Evolutionary conservation across 2,113 vertebrate genomes (phyloP).

Genomic region (Antechinus stuartii): DNA sequence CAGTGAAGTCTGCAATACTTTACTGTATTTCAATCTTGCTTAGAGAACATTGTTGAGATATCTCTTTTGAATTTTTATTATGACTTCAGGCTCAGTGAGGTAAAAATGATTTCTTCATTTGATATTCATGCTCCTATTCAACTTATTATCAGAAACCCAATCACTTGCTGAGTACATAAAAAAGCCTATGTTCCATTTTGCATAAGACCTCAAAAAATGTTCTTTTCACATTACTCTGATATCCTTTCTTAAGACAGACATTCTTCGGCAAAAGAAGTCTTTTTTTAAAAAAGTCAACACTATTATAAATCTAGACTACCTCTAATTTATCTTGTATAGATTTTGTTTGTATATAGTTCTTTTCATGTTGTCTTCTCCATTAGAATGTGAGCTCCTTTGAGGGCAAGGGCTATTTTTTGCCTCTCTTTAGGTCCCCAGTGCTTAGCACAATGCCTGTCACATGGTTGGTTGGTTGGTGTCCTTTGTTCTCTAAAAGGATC

Average conservation of each 20-base stretch:
- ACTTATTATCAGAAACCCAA: neutral
- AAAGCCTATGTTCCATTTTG: neutral
- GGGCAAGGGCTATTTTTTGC: neutral
- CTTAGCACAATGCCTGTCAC: neutral
- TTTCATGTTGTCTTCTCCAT: neutral
- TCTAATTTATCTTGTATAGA: neutral
- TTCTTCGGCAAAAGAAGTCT: neutral
- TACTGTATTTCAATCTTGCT: neutral
- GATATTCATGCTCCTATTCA: neutral
- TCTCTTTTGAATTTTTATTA: slow-evolving; percentile 1
- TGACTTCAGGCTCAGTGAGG: neutral
- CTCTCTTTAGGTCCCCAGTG: neutral
- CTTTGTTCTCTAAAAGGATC: too few relatives aligned
- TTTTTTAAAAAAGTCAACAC: neutral
- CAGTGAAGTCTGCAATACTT: neutral
- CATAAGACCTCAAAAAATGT: neutral
- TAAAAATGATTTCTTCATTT: neutral
- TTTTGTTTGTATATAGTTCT: neutral
- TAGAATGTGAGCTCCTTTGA: neutral
- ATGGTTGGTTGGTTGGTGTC: neutral
- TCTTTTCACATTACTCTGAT: neutral
- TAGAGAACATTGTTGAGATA: neutral
- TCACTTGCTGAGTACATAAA: neutral
- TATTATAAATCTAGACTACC: neutral
- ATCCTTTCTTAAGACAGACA: neutral